A percentile compares a stretch with the other conserved stretches of the same genome.
phyloP scores from a whole-genome alignment of 92 coral and sea anemone species.

The Pocillopora grandis region DNA sequence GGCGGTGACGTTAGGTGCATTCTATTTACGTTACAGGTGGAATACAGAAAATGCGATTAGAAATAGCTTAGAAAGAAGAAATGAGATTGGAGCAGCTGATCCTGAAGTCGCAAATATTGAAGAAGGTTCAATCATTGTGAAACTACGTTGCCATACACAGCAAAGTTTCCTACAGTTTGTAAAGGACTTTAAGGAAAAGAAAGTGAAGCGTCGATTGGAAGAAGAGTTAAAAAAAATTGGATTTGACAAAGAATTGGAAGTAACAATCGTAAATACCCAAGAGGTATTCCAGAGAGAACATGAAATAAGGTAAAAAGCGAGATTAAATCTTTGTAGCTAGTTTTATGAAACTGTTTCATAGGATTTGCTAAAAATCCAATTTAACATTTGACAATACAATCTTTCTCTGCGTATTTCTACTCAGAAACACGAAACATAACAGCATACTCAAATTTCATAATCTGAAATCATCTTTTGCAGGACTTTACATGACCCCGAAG shows the following conservation, averaged over 20 bases:
- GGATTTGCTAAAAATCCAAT: too few species aligned
- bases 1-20: conserved; percentile 23
- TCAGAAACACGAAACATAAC: too few species aligned
- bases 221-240: conserved; percentile 27
- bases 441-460: too few species aligned
- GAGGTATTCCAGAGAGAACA: not conserved
- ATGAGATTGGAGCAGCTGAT: not conserved
- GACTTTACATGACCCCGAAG: too few species aligned
- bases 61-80: conserved; percentile 15
- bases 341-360: too few species aligned
- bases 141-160: conserved; percentile 10
- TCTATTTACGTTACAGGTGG: conserved; percentile 17
- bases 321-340: too few species aligned
- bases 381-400: too few species aligned
- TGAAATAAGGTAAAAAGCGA: too few species aligned
- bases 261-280: conserved; percentile 3
- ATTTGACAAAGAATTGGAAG: conserved; percentile 1
- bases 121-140: conserved; percentile 14
- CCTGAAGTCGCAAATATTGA: conserved; percentile 8
- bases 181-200: conserved; percentile 10
- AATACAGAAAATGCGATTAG: conserved; percentile 5
- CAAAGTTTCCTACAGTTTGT: conserved; percentile 9
- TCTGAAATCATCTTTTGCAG: too few species aligned
- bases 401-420: too few species aligned
- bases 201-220: conserved; percentile 5